Evolutionary conservation across 2,113 vertebrate species (phyloP), one percentile per base, ranked within the genome.

Genomic region (Mixornis gularis): DNA sequence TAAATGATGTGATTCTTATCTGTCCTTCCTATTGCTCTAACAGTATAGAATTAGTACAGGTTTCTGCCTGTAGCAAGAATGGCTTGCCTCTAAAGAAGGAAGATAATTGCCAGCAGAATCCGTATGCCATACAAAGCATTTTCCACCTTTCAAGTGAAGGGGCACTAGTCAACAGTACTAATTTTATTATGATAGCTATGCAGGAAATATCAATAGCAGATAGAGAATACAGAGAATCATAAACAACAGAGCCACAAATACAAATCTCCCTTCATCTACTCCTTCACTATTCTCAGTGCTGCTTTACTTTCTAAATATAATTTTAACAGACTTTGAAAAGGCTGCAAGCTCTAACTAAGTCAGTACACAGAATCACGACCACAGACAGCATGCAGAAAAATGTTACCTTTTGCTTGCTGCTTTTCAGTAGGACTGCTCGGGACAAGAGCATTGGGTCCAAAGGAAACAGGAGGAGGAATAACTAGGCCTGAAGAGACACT

Each of bases 341-440:
- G 25, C 41, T 69, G 62, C 27, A 68, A 21, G 29, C 26, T 71
- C 52, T 84, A 22, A 59, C 40, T 64, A 79, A 56, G 73, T 3
- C 44, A 34, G 40, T 24, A 13, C 49, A 88, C 24, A 60, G 55
- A 64, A 63, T 85, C 36, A 87, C 1, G 2, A 46, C 27, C 30
- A 72, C 38, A 76, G 24, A 64, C 4, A 32, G 9, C 3, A 69
- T 2, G 13, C 30, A 89, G 34, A 70, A 68, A 79, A 79, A 44
- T 4, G 12, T 83, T 85, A 99, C 98, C 98, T 93, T 94, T 95
- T 87, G 92, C 89, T 65, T 92, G 95, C 80, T 98, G 97, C 77
- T 97, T 93, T 30, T 96, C 98, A 16, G 99, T 99, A 20, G 99
- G 99, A n/a, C 98, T 99, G 97, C 96, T 98, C 63, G 99, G 98